Evolutionary conservation across 2,113 vertebrate genomes (phyloP), one percentile per base, ranked within the genome.

Genomic region (Empidonax alnorum): DNA sequence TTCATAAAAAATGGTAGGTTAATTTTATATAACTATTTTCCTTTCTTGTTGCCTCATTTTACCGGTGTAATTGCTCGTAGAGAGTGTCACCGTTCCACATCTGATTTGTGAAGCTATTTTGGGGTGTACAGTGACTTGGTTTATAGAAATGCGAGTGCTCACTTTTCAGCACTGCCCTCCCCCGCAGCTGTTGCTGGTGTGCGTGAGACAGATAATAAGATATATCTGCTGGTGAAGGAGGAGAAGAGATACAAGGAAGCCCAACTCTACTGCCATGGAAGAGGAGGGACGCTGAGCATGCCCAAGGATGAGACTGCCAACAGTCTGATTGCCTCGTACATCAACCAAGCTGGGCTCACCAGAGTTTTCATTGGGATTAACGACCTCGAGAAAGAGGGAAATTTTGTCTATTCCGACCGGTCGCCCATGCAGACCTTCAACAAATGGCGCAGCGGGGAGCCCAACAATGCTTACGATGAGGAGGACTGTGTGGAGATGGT

Each of bases 151-250:
- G 95, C 98, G 94, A 98, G 99, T 98, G 98, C 98, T 99, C 99
- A 99, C 99, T 98, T 99, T 99, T 98, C 99, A 99, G 99, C 99
- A 98, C 98, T 99, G 98, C 99, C 99, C 98, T 98, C 99, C 99
- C 98, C 99, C 96, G 98, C 99, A 99, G 99, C 99, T 98, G 99
- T 99, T 46, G 99, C 99, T 85, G 99, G 99, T 94, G 98, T 99
- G 97, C 99, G 98, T 31, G 99, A 99, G 98, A 98, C 98, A 10
- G 99, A 99, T 81, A 98, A 97, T 96, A 99, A 99, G 97, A 98
- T 99, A 41, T 99, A 99, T 94, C 98, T 99, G 97, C 98, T 99
- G 98, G 99, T 99, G 97, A 99, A 99, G 97, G 99, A 99, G 96
- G 99, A 99, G 97, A 99, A 99, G 74, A 95, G 98, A 46, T 99